Percentiles rank a stretch among this genome's conserved stretches.
Evolutionary conservation across 64 coral and sea anemone genomes (phyloP).

Genomic region (Exaiptasia diaphana): DNA sequence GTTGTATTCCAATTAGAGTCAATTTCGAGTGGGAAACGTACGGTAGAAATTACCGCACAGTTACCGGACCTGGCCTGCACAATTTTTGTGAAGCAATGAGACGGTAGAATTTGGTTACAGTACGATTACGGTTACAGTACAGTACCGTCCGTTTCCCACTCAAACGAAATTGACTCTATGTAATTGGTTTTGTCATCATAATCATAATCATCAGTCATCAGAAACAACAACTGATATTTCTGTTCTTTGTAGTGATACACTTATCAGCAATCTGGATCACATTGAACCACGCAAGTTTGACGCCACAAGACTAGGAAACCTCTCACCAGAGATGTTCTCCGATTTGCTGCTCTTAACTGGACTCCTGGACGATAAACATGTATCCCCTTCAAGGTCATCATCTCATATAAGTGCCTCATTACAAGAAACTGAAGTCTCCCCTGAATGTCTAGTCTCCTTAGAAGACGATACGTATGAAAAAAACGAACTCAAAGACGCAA

Average conservation of each 20-base stretch:
- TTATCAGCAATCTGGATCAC: constrained; percentile 67
- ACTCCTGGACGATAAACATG: constrained; percentile 1
- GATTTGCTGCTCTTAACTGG: constrained; percentile 70
- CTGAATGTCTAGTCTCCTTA: neutral
- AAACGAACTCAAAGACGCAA: neutral
- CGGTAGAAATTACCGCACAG: too few relatives aligned
- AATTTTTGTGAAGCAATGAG: too few relatives aligned
- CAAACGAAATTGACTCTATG: too few relatives aligned
- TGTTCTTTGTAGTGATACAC: constrained; percentile 49
- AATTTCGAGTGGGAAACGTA: too few relatives aligned
- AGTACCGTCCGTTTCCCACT: too few relatives aligned
- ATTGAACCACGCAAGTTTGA: constrained; percentile 54
- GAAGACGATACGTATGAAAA: neutral
- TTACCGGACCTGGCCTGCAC: too few relatives aligned
- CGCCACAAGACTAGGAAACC: constrained; percentile 32
- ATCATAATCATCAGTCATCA: too few relatives aligned
- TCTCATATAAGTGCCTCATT: neutral
- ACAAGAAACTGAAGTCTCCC: neutral
- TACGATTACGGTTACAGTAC: too few relatives aligned
- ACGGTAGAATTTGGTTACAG: too few relatives aligned
- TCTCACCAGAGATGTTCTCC: constrained; percentile 51
- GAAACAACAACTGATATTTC: too few relatives aligned
- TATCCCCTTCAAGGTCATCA: neutral
- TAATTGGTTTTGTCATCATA: too few relatives aligned
- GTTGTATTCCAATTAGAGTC: too few relatives aligned